Conservation (phyloP, 2,797 vertebrate species). For the Cheirogaleus major region DNA sequence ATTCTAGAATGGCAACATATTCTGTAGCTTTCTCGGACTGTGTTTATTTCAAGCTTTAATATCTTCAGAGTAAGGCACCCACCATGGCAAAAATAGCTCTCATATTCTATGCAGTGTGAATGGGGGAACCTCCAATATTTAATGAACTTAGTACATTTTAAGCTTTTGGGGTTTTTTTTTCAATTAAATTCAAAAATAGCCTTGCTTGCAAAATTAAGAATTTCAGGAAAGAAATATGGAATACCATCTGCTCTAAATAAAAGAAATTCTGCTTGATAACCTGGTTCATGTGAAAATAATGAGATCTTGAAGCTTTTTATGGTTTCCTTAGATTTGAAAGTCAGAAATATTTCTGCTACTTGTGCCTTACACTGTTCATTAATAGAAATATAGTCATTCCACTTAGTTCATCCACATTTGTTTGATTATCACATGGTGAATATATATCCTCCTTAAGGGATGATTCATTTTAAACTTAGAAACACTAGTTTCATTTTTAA, state of each 20-base stretch:
- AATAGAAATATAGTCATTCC: background rate
- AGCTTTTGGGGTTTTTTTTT: background rate
- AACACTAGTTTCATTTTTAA: background rate
- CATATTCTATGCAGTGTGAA: background rate
- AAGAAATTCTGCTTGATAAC: slow-evolving; percentile 57
- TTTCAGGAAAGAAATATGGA: slow-evolving; percentile 55
- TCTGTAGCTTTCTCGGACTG: background rate
- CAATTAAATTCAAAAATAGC: slow-evolving; percentile 53
- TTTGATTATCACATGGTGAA: slow-evolving; percentile 13
- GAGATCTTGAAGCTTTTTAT: slow-evolving; percentile 26
- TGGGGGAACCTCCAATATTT: background rate
- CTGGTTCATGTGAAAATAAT: slow-evolving; percentile 49
- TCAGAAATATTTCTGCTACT: slow-evolving; percentile 51
- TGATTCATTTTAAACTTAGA: slow-evolving; percentile 30
- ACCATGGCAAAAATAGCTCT: slow-evolving; percentile 20
- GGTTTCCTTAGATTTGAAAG: slow-evolving; percentile 55
- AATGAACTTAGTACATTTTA: background rate
- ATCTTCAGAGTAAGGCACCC: slow-evolving; percentile 15
- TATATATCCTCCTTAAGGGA: background rate
- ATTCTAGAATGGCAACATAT: background rate
- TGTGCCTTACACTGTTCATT: background rate
- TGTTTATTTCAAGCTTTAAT: slow-evolving; percentile 29
- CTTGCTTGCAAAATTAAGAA: slow-evolving; percentile 61
- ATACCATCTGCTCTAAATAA: slow-evolving; percentile 33
- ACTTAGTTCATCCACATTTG: background rate